Evolutionary conservation across 2,888 invertebrate genomes (phyloP).

Genomic region (Ariolimax columbianus): DNA sequence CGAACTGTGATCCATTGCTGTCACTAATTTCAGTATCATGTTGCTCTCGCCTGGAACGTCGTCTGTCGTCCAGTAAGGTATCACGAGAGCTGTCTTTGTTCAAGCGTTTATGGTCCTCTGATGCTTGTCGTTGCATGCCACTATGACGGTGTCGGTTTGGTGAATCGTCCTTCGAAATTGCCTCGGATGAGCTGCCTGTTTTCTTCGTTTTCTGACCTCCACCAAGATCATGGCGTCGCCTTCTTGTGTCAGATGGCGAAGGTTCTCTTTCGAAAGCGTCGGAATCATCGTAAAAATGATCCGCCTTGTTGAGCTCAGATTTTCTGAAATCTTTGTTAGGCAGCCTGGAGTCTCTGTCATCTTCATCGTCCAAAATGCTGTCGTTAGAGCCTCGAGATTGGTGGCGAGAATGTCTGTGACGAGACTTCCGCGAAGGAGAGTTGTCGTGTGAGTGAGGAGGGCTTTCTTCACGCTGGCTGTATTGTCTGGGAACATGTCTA

Average conservation of each 20-base stretch:
- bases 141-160: conserved; percentile 61
- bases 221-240: conserved; percentile 41
- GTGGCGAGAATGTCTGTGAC: conserved; percentile 55
- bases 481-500: conserved; percentile 20
- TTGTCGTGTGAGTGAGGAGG: conserved; percentile 47
- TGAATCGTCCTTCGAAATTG: conserved; percentile 68
- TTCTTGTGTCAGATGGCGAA: conserved; percentile 47
- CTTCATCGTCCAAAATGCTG: conserved; percentile 62
- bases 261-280: conserved; percentile 52
- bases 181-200: conserved; percentile 68
- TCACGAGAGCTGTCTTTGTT: conserved; percentile 66
- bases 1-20: conserved; percentile 62
- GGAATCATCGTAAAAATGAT: conserved; percentile 50
- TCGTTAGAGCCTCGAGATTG: conserved; percentile 67
- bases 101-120: conserved; percentile 56
- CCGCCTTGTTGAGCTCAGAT: conserved; percentile 85
- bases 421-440: conserved; percentile 50
- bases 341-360: conserved; percentile 62
- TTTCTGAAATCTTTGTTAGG: conserved; percentile 87
- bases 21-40: conserved; percentile 55
- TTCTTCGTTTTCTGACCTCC: conserved; percentile 61
- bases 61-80: conserved; percentile 66
- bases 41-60: conserved; percentile 53
- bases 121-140: conserved; percentile 57
- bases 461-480: conserved; percentile 52